phyloP scores from a whole-genome alignment of 30 jellyfish, hydroid and myxozoan genomes.

The Chrysaora quinquecirrha region DNA sequence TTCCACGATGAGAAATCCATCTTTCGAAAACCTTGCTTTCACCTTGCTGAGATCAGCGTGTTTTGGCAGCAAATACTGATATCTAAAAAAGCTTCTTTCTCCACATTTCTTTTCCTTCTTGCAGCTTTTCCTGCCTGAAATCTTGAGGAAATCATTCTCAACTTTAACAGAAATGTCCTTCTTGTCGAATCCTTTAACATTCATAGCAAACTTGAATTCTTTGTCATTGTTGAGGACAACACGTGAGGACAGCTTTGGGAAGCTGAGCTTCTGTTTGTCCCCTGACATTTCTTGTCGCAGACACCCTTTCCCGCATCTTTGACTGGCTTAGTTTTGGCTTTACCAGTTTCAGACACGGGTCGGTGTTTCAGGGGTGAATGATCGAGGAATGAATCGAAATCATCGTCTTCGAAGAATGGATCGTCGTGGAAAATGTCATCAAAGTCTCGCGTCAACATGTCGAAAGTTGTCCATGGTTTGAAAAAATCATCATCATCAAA shows the following conservation, averaged over 20 bases:
- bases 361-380: constrained; percentile 11
- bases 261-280: constrained; percentile 5
- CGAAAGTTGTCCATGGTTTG: constrained; percentile 59
- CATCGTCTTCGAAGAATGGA: constrained; percentile 59
- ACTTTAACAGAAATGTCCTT: constrained; percentile 49
- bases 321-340: neutral
- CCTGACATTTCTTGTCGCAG: constrained; percentile 1
- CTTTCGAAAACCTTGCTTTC: constrained; percentile 57
- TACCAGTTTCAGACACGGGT: neutral
- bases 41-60: constrained; percentile 53
- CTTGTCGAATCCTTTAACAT: constrained; percentile 37
- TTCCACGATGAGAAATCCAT: constrained; percentile 37
- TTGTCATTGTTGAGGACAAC: constrained; percentile 43
- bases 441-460: constrained; percentile 52
- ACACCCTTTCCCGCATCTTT: neutral
- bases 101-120: constrained; percentile 38
- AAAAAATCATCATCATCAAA: constrained; percentile 28
- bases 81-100: constrained; percentile 57
- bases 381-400: constrained; percentile 19
- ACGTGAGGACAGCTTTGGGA: constrained; percentile 55
- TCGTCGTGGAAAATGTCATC: constrained; percentile 40
- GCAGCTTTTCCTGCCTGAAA: constrained; percentile 53
- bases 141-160: constrained; percentile 44
- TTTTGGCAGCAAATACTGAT: constrained; percentile 63
- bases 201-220: constrained; percentile 58